Percentiles rank a stretch among this genome's conserved stretches.
These are phyloP conservation scores for Nomia melanderi DNA, from an alignment of 1,140 invertebrate species.

Conservation along the genomic window DNA sequence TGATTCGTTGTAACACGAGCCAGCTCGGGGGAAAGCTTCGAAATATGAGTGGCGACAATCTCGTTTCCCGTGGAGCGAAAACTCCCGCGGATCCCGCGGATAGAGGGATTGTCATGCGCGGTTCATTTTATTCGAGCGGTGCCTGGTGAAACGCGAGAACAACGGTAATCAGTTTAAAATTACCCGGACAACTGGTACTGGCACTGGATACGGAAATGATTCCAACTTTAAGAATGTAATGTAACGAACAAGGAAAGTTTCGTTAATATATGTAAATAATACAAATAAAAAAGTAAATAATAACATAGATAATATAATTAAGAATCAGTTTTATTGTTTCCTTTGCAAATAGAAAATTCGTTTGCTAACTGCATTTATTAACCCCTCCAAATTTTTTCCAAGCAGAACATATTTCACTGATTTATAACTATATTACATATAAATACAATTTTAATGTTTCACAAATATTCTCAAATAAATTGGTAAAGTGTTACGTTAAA, in stretches of 20 bases:
- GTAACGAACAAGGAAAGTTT: background rate
- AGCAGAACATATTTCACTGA: too few species aligned
- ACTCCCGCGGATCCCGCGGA: background rate
- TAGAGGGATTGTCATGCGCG: background rate
- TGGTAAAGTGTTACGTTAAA: too few species aligned
- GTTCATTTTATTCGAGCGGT: background rate
- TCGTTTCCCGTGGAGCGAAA: background rate
- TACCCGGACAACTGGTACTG: background rate
- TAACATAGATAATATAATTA: too few species aligned
- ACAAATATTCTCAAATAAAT: too few species aligned
- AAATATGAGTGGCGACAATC: conserved; percentile 5
- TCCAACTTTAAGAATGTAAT: background rate
- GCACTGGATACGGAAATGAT: background rate
- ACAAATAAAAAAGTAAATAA: too few species aligned
- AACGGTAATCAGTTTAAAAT: background rate
- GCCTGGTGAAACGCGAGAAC: conserved; percentile 3
- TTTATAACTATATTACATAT: too few species aligned
- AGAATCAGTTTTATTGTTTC: too few species aligned
- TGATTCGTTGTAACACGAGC: conserved; percentile 7
- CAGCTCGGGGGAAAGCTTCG: background rate
- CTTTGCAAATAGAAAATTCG: too few species aligned
- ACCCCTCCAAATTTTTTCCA: too few species aligned
- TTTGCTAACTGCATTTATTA: too few species aligned
- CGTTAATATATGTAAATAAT: too few species aligned
- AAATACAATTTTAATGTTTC: too few species aligned